Evolutionary conservation across 2,797 vertebrate genomes (phyloP), one percentile per base, ranked within the genome.

Genomic region (Galago senegalensis): DNA sequence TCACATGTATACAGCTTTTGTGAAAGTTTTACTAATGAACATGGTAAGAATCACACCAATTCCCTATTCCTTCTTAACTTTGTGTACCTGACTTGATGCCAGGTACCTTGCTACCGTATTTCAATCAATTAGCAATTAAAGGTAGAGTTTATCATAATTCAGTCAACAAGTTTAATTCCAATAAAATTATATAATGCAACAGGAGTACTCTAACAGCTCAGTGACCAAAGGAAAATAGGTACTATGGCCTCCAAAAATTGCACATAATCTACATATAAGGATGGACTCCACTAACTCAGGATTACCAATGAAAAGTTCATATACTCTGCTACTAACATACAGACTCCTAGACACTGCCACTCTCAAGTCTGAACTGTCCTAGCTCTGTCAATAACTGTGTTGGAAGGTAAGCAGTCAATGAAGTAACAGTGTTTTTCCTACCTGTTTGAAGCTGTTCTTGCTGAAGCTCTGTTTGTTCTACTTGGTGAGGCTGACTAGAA

Each of bases 391-490:
- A 3, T 31, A 89, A 80, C 56, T 89, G 10, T 63, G 27, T 0
- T n/a, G 58, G 11, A 85, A 77, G 69, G 7, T 46, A 89, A 76
- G 37, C 1, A 81, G 73, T 37, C 37, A 80, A 86, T 3, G n/a
- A 95, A 82, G 65, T 20, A 17, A 93, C 16, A 97, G 14, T 43
- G 5, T 40, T 73, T 80, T 80, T 92, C 94, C 98, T 98, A 99
- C 99, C 99, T 97, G 99, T 99, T 98, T 99, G 99, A 97, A 99
- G 98, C 95, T 99, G 99, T 92, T 99, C 99, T 98, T 99, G 99
- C 94, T 99, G 99, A 96, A 99, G 99, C 93, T 99, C 99, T 69
- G 99, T 98, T 98, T 99, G 99, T 96, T 99, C 99, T 94, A 99
- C 99, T 85, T 99, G 97, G 96, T 99, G 99, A 61, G 99, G 98